A percentile compares a stretch with the other conserved stretches of the same genome.
Conservation (phyloP, 2,888 invertebrate species). For the Cactoblastis cactorum region DNA sequence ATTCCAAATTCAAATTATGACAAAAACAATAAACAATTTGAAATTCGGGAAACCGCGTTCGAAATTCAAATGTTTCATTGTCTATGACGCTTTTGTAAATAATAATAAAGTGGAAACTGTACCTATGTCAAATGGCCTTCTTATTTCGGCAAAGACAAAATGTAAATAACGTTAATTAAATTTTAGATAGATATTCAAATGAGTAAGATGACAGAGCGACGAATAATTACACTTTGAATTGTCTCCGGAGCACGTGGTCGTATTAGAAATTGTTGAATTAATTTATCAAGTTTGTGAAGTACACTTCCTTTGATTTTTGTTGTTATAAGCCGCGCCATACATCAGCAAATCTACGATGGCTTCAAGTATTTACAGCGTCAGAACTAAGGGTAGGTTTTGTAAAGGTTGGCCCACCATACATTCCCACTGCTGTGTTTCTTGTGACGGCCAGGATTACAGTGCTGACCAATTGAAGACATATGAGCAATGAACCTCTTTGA, state of each 20-base stretch:
- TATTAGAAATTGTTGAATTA: background rate
- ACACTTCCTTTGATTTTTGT: too few species aligned
- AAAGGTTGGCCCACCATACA: too few species aligned
- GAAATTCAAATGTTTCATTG: constrained; percentile 9
- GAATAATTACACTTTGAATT: background rate
- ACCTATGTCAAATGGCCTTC: constrained; percentile 42
- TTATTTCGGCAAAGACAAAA: constrained; percentile 36
- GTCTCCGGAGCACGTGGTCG: background rate
- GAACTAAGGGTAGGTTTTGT: too few species aligned
- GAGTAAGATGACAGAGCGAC: constrained; percentile 16
- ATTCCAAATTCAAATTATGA: background rate
- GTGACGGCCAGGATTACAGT: too few species aligned
- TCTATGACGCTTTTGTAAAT: constrained; percentile 13
- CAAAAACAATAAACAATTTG: background rate
- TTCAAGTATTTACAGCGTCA: too few species aligned
- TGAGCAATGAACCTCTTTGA: too few species aligned
- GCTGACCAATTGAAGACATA: too few species aligned
- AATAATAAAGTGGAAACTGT: constrained; percentile 30
- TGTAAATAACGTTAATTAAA: constrained; percentile 41
- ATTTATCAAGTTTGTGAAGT: background rate
- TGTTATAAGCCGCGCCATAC: too few species aligned
- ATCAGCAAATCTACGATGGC: too few species aligned
- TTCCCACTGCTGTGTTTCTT: too few species aligned
- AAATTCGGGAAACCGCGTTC: constrained; percentile 4
- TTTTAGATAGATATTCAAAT: constrained; percentile 30